These are phyloP conservation scores for Aleiodes testaceus DNA, from an alignment of 2,888 invertebrate species.

Conservation along the genomic window DNA sequence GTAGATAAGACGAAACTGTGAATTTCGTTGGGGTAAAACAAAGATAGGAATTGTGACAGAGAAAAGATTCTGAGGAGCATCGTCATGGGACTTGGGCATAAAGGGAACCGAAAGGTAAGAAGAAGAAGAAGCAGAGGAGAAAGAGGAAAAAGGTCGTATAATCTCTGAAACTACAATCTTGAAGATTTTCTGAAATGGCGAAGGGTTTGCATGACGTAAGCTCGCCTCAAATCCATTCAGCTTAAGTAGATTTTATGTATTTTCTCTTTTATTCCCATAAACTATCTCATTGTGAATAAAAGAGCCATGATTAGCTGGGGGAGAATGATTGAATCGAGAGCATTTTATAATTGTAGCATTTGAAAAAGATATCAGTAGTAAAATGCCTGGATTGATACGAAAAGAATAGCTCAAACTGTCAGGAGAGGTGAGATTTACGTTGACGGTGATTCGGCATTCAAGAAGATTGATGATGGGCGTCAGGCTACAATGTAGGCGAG, in stretches of 20 bases:
- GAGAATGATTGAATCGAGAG: too few species aligned
- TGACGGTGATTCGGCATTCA: slow-evolving; percentile 51
- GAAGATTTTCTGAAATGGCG: slow-evolving; percentile 15
- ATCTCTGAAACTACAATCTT: slow-evolving; percentile 33
- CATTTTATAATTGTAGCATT: too few species aligned
- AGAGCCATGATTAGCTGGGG: background rate
- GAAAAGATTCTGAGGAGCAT: slow-evolving; percentile 23
- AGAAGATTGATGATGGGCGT: slow-evolving; percentile 50
- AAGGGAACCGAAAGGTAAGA: slow-evolving; percentile 11
- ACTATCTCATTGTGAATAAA: background rate
- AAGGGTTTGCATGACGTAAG: slow-evolving; percentile 24
- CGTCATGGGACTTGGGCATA: slow-evolving; percentile 31
- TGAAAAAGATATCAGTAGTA: background rate
- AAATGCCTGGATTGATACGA: slow-evolving; percentile 24
- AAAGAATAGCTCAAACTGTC: slow-evolving; percentile 41
- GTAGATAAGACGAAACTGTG: slow-evolving; percentile 22
- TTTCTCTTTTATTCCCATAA: background rate
- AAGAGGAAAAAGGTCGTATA: slow-evolving; percentile 21
- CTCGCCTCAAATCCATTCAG: slow-evolving; percentile 4
- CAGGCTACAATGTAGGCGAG: slow-evolving; percentile 36
- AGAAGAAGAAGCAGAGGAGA: slow-evolving; percentile 7
- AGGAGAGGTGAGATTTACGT: slow-evolving; percentile 49
- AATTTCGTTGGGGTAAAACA: background rate
- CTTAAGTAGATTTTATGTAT: slow-evolving; percentile 19
- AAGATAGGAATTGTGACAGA: slow-evolving; percentile 22